Base-by-base conservation (phyloP, 2,888 invertebrate species). In the Furcula furcula region DNA sequence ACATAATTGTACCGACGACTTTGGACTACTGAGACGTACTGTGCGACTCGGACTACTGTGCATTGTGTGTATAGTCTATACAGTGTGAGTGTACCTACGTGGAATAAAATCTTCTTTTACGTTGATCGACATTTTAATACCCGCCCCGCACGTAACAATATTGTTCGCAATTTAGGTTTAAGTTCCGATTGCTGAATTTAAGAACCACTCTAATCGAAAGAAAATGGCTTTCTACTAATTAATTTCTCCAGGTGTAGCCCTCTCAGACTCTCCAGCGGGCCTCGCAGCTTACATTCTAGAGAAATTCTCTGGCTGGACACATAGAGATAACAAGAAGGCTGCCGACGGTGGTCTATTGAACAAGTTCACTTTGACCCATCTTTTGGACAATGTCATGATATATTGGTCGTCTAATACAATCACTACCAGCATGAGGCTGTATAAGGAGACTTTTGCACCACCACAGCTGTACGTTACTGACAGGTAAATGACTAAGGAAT, bases 221-320 rank as follows among this genome's bases (percentile, higher is more conserved):
- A n/a, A n/a, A n/a, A n/a, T n/a, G n/a, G 16, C n/a, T 16, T 7
- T 14, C 13, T 15, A 14, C 5, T 12, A 18, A 7, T 11, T 7
- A 16, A 20, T 21, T 18, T 25, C 13, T 19, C 18, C 55, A 94
- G 95, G 95, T 12, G 83, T 91, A 3, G 94, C 90, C 0, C 70
- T 97, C 26, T 86, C 91, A 1, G 94, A 96, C 59, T 94, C 95
- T 0, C 98, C 98, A 0, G 91, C 94, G 0, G 97, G 97, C 0
- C 77, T 98, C 37, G 97, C 97, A 0, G 95, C 95, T 0, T 98
- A 97, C 62, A 94, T 98, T 32, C 76, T 98, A 7, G 97, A 98
- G 62, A 98, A 97, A 72, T 97, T 96, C 80, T 91, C 90, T 63
- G 92, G 60, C 4, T 94, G 80, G 93, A 95, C 83, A 72, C 94